Evolutionary conservation across 2,113 vertebrate species (phyloP), one percentile per base, ranked within the genome.

Genomic region (Ailuropoda melanoleuca): DNA sequence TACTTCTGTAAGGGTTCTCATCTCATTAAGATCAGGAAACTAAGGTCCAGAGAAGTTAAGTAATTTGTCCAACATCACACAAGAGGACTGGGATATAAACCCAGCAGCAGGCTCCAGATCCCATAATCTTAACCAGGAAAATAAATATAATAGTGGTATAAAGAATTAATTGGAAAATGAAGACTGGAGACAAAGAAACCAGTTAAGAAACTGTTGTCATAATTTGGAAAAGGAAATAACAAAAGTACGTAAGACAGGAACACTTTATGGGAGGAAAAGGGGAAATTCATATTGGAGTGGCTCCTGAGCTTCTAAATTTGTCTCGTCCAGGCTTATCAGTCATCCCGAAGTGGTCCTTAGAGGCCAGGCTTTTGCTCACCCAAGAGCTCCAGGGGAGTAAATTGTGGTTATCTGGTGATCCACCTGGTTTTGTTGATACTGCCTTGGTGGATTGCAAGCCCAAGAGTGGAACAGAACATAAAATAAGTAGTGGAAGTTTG

Each of bases 91-190:
- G 14, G 31, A 39, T 93, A 4, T 68, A 72, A 97, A 82, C 82
- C 55, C 2, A 78, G 19, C 29, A 66, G 1, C 82, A 81, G 39
- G 11, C 34, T 95, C 46, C 13, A 78, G 46, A 95, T 60, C 21
- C 43, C 23, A 9, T 72, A 37, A 13, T 93, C 17, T 94, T 46
- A 96, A 94, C 46, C 58, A 70, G 56, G 23, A 58, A 93, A 92
- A 72, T 81, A 94, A 90, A 75, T 90, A 34, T 43, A 93, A 81
- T 88, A 90, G 39, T 18, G 70, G 12, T 92, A 1, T 55, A 75
- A 92, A 82, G 70, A 96, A 86, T 95, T 94, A 74, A 15, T 81
- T 94, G 55, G 56, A 93, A 95, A 95, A 75, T 96, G 53, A 60
- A 68, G 18, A 75, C 21, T 64, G 2, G 46, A 90, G 26, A 34